Evolutionary conservation across 2,888 invertebrate genomes (phyloP), one percentile per base, ranked within the genome.

Genomic region (Trichopria drosophilae): DNA sequence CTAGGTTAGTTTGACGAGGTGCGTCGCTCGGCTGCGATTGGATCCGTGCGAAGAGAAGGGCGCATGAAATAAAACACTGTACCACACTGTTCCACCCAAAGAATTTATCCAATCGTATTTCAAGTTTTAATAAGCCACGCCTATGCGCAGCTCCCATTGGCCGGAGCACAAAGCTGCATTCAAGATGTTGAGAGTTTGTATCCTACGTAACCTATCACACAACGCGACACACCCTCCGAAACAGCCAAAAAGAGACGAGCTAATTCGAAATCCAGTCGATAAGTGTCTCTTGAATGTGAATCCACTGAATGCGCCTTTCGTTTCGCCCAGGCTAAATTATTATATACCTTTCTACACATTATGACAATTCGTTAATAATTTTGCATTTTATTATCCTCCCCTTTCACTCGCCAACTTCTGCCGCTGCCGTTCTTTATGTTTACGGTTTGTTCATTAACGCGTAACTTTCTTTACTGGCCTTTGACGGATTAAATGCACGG

Each of bases 31-130:
- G 23, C 29, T 23, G 43, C 13, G 45, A 51, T 49, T 50, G 57
- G 53, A 49, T 51, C 48, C 29, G 22, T 44, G 15, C 49, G 51
- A 45, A 41, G 58, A 58, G 59, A 51, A 56, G 59, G 48, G 53
- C 35, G 44, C 54, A 55, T 58, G 64, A 73, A 71, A 71, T 71
- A 72, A 71, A 68, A 71, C 66, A 72, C 67, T 66, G 68, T 72
- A 68, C 68, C 67, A 70, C 70, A 71, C 67, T 72, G 67, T 72
- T 69, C 70, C 69, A 69, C 71, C 70, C 72, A 65, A 61, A 50
- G 56, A 52, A 54, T 56, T 58, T 58, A 53, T 57, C 71, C 69
- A 71, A 66, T 66, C 62, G 60, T 46, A 58, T 48, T 53, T 57
- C 55, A 49, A 55, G 43, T 23, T 29, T 4, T 29, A 13, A 26